Percentiles rank a stretch among this genome's conserved stretches.
Evolutionary conservation across 2,113 vertebrate species (phyloP).

Genomic region (Myotis lucifugus): DNA sequence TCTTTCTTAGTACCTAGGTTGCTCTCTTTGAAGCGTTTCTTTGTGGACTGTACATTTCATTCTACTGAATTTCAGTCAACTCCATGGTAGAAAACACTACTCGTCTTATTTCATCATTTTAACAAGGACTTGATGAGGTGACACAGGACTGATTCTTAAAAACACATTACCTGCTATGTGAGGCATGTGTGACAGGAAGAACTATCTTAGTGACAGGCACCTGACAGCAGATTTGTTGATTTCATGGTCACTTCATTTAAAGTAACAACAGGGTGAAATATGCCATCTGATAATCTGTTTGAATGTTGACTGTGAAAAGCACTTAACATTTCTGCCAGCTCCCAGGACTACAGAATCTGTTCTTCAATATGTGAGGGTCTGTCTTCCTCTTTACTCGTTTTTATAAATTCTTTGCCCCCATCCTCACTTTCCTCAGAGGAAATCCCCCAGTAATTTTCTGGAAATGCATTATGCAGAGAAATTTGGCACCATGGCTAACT

Average conservation of each 20-base stretch:
- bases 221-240: conserved; percentile 92
- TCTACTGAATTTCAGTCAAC: conserved; percentile 82
- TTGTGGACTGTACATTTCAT: conserved; percentile 70
- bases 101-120: conserved; percentile 90
- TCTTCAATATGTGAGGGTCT: conserved; percentile 88
- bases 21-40: conserved; percentile 56
- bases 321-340: conserved; percentile 90
- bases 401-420: conserved; percentile 64
- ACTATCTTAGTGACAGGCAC: conserved; percentile 89
- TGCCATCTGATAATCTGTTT: conserved; percentile 92
- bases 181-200: conserved; percentile 89
- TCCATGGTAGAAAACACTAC: conserved; percentile 85
- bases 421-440: conserved; percentile 55
- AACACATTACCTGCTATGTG: conserved; percentile 91
- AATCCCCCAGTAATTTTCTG: conserved; percentile 46
- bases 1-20: conserved; percentile 25
- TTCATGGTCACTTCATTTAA: conserved; percentile 92
- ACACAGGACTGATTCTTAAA: conserved; percentile 90
- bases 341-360: conserved; percentile 88
- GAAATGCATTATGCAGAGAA: conserved; percentile 48
- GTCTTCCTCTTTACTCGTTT: conserved; percentile 82
- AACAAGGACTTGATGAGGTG: conserved; percentile 91
- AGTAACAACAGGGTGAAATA: conserved; percentile 91
- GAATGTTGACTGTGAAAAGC: conserved; percentile 91
- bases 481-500: conserved; percentile 22